phyloP scores from a whole-genome alignment of 2,888 invertebrate species.

The Thereva unica region DNA sequence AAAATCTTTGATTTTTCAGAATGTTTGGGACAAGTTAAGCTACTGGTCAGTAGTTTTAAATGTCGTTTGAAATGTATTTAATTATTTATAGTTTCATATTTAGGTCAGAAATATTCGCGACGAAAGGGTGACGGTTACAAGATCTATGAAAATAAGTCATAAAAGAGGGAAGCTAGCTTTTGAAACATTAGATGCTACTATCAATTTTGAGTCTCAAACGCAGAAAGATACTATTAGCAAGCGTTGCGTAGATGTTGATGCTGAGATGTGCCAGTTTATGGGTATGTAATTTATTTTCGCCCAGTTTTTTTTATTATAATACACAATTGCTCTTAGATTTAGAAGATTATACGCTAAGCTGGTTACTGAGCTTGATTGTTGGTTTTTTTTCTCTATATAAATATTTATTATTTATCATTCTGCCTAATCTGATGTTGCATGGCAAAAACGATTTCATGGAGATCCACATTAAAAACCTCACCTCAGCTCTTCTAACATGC shows the following conservation, averaged over 20 bases:
- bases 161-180: slow-evolving; percentile 64
- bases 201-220: slow-evolving; percentile 62
- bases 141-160: slow-evolving; percentile 70
- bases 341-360: no score
- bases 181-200: slow-evolving; percentile 69
- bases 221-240: slow-evolving; percentile 65
- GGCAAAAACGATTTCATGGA: no score
- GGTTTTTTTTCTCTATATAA: no score
- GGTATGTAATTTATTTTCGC: slow-evolving; percentile 47
- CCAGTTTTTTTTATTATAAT: no score
- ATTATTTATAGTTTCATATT: not conserved
- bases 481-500: no score
- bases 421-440: no score
- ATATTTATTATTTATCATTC: no score
- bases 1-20: slow-evolving; percentile 60
- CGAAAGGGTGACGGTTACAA: slow-evolving; percentile 66
- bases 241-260: slow-evolving; percentile 73
- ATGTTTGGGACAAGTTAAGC: slow-evolving; percentile 57
- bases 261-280: slow-evolving; percentile 70
- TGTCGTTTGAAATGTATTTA: not conserved
- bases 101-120: slow-evolving; percentile 63
- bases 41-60: slow-evolving; percentile 48
- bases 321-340: not conserved
- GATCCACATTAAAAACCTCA: no score
- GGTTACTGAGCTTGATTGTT: no score